Evolutionary conservation across 2,113 vertebrate genomes (phyloP).

Genomic region (Trogon melanurus): DNA sequence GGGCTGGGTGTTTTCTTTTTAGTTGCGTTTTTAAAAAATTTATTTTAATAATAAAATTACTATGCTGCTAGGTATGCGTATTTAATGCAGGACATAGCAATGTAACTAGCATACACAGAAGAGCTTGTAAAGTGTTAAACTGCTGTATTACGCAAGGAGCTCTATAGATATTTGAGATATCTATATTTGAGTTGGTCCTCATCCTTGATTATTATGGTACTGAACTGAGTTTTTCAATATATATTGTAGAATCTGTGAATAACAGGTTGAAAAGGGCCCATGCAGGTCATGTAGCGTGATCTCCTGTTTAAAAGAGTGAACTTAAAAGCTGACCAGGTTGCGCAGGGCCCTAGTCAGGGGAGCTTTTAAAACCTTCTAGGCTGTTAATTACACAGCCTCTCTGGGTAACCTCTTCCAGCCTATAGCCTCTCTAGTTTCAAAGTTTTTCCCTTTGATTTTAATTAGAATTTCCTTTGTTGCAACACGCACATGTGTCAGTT

Average conservation of each 20-base stretch:
- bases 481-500: accelerated
- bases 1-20: neutral
- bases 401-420: neutral
- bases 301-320: neutral
- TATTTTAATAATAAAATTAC: neutral
- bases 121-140: neutral
- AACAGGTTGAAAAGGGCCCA: neutral
- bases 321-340: neutral
- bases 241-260: neutral
- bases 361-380: neutral
- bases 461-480: neutral
- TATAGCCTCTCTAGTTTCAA: neutral
- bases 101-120: neutral
- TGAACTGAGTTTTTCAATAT: neutral
- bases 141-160: neutral
- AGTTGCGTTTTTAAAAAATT: neutral
- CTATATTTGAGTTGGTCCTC: neutral
- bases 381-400: neutral
- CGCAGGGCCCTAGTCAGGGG: neutral
- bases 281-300: neutral
- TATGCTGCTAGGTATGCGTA: neutral
- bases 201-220: neutral
- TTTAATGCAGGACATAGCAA: neutral
- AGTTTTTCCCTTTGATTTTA: neutral
- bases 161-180: neutral